These are phyloP conservation scores for Meandrina meandrites DNA, from an alignment of 92 coral and sea anemone genomes.

Conservation along the genomic window DNA sequence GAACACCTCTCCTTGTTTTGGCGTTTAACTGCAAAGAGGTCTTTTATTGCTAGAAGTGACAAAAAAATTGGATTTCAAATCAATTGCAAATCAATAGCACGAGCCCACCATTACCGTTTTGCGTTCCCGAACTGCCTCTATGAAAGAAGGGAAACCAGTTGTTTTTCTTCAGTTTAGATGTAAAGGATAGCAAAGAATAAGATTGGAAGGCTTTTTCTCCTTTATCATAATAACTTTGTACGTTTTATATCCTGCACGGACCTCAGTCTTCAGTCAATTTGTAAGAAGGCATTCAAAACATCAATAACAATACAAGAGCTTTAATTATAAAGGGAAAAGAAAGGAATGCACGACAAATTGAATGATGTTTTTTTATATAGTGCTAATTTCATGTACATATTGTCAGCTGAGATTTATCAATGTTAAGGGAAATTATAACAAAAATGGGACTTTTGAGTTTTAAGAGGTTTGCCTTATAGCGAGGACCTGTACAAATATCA, in stretches of 20 bases:
- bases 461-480: no score
- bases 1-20: not conserved
- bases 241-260: not conserved
- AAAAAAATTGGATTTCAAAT: not conserved
- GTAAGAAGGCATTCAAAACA: not conserved
- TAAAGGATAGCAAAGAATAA: not conserved
- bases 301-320: not conserved
- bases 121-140: not conserved
- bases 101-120: not conserved
- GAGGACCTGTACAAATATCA: no score
- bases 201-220: not conserved
- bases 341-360: not conserved
- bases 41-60: not conserved
- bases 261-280: not conserved
- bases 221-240: not conserved
- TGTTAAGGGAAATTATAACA: no score
- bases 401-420: no score
- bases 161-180: not conserved
- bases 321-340: not conserved
- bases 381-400: not conserved
- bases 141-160: not conserved
- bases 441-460: no score
- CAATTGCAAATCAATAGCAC: not conserved
- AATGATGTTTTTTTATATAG: not conserved
- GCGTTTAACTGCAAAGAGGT: not conserved